These are phyloP conservation scores for Pipistrellus pipistrellus DNA, from an alignment of 2,797 vertebrate genomes.

Conservation along the genomic window DNA sequence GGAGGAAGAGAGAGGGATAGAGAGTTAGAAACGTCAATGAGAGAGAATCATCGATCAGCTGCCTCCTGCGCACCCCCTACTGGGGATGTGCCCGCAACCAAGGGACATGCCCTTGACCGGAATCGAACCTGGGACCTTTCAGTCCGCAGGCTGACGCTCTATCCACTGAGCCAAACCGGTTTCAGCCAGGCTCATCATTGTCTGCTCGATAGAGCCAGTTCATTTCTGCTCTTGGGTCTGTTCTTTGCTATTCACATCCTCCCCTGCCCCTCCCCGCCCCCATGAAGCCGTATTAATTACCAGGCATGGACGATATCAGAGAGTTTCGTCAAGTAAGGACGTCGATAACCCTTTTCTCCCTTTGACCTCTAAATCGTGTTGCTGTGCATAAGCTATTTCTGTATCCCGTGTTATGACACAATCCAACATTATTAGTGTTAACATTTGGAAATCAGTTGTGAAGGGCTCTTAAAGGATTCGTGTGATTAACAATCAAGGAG, in stretches of 20 bases:
- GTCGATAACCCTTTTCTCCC: conserved; percentile 44
- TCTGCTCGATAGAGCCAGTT: background rate
- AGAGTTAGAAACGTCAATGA: too few relatives aligned
- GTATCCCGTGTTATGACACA: conserved; percentile 61
- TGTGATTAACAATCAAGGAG: conserved; percentile 10
- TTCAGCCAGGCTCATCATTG: background rate
- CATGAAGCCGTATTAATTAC: background rate
- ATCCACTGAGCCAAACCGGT: too few relatives aligned
- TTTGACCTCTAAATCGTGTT: conserved; percentile 80
- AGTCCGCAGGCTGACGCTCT: too few relatives aligned
- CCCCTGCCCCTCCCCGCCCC: background rate
- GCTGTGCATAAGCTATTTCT: conserved; percentile 74
- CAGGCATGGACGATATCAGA: background rate
- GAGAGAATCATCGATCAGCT: too few relatives aligned
- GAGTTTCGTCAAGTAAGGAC: background rate
- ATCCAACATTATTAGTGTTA: conserved; percentile 54
- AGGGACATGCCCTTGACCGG: too few relatives aligned
- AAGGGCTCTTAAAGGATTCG: conserved; percentile 33
- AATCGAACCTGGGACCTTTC: too few relatives aligned
- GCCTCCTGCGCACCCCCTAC: too few relatives aligned
- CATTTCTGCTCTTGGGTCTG: conserved; percentile 2
- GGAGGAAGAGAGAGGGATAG: too few relatives aligned
- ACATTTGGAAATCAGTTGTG: conserved; percentile 58
- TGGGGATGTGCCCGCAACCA: too few relatives aligned
- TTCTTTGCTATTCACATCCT: background rate